Percentiles rank a stretch among this genome's conserved stretches.
These are phyloP conservation scores for Pelvicachromis taeniatus DNA, from an alignment of 2,113 vertebrate species.

Conservation along the genomic window DNA sequence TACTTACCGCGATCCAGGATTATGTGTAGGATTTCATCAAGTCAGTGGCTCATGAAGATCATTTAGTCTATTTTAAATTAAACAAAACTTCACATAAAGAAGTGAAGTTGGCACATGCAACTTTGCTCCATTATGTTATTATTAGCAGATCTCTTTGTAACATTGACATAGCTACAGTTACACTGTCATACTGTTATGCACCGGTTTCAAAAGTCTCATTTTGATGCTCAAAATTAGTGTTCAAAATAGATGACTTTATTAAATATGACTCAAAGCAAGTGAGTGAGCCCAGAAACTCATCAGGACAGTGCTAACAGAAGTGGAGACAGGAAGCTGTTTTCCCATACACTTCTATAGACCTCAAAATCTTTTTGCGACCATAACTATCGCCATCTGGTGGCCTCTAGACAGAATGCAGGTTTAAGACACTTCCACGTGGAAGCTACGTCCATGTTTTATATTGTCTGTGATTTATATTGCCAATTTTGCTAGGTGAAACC, in stretches of 20 bases:
- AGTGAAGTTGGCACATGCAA: neutral
- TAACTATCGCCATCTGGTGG: neutral
- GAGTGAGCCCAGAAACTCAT: neutral
- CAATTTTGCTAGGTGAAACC: neutral
- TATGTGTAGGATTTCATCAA: neutral
- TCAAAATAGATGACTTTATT: neutral
- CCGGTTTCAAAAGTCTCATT: neutral
- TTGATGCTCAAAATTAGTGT: neutral
- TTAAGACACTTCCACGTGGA: neutral
- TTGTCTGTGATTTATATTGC: neutral
- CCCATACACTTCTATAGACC: neutral
- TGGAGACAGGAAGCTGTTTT: neutral
- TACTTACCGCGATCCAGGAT: neutral
- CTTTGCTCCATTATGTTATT: neutral
- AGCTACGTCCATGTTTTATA: rapidly evolving
- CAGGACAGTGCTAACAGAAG: neutral
- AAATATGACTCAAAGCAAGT: neutral
- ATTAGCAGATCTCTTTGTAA: neutral
- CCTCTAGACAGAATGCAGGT: neutral
- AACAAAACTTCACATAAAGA: neutral
- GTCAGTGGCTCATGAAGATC: neutral
- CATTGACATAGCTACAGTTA: neutral
- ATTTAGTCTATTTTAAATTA: neutral
- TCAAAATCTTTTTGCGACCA: neutral
- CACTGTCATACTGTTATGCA: neutral